Evolutionary conservation across 2,797 vertebrate species (phyloP).

Genomic region (Pampus argenteus): DNA sequence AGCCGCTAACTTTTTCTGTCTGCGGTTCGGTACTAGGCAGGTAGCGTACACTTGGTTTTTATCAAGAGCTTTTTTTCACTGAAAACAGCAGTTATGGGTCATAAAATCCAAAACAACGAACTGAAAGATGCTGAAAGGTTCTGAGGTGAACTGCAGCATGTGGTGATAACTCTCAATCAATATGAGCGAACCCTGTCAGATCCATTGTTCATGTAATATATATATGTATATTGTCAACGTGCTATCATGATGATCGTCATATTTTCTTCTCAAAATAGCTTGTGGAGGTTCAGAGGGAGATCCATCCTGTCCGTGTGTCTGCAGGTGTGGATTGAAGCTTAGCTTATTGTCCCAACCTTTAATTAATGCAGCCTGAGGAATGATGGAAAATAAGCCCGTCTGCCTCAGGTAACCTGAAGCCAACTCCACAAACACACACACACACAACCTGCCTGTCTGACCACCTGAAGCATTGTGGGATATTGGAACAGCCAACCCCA

Average conservation of each 20-base stretch:
- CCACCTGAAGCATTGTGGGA: constrained; percentile 75
- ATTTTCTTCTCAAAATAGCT: neutral
- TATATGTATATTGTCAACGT: neutral
- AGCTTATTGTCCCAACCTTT: constrained; percentile 42
- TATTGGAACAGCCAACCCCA: constrained; percentile 42
- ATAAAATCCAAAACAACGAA: too few species aligned
- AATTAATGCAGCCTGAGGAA: constrained; percentile 59
- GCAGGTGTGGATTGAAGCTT: constrained; percentile 51
- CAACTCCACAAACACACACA: constrained; percentile 29
- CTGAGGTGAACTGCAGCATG: too few species aligned
- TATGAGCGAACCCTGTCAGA: too few species aligned
- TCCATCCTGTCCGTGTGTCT: constrained; percentile 33
- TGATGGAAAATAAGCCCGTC: constrained; percentile 46
- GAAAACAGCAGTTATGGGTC: neutral
- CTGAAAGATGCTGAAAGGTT: too few species aligned
- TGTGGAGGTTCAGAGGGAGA: neutral
- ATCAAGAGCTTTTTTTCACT: neutral
- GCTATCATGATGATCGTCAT: neutral
- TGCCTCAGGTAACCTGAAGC: constrained; percentile 64
- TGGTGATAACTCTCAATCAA: too few species aligned
- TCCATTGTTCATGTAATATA: too few species aligned
- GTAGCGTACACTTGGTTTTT: neutral
- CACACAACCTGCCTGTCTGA: constrained; percentile 31
- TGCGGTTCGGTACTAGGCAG: too few species aligned
- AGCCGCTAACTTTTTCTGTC: too few species aligned